phyloP scores from a whole-genome alignment of 1,140 invertebrate genomes.

The Drosophila leontia region DNA sequence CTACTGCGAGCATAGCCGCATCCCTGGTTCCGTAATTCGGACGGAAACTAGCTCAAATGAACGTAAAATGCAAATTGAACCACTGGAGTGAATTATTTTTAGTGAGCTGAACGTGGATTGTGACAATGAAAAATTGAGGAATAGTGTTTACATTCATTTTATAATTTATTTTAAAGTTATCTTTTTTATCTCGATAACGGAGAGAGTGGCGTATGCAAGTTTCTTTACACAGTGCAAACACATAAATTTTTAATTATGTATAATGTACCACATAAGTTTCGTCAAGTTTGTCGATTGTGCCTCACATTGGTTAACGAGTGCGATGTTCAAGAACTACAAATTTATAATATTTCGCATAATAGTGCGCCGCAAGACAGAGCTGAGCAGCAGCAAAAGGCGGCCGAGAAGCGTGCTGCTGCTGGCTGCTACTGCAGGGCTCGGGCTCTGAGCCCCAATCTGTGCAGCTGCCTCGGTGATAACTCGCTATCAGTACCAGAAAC shows the following conservation, averaged over 20 bases:
- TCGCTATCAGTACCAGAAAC: constrained; percentile 70
- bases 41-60: constrained; percentile 38
- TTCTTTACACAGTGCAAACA: constrained; percentile 53
- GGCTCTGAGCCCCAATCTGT: constrained; percentile 53
- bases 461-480: constrained; percentile 66
- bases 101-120: constrained; percentile 74
- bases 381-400: constrained; percentile 20
- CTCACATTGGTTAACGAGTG: constrained; percentile 80
- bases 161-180: constrained; percentile 82
- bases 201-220: constrained; percentile 40
- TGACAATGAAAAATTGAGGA: constrained; percentile 80
- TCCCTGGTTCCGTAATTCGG: constrained; percentile 34
- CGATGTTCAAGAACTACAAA: constrained; percentile 83
- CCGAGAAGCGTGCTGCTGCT: constrained; percentile 23
- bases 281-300: constrained; percentile 87
- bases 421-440: constrained; percentile 61
- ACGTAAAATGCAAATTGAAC: constrained; percentile 40
- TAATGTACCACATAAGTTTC: constrained; percentile 87
- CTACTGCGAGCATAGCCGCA: background rate
- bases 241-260: constrained; percentile 85
- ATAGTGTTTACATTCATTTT: constrained; percentile 78
- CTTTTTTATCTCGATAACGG: constrained; percentile 63
- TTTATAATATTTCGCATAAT: constrained; percentile 69
- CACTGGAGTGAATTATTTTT: constrained; percentile 64
- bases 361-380: constrained; percentile 40